These are phyloP conservation scores for Latrodectus geometricus DNA, from an alignment of 1,140 invertebrate genomes.

Conservation along the genomic window DNA sequence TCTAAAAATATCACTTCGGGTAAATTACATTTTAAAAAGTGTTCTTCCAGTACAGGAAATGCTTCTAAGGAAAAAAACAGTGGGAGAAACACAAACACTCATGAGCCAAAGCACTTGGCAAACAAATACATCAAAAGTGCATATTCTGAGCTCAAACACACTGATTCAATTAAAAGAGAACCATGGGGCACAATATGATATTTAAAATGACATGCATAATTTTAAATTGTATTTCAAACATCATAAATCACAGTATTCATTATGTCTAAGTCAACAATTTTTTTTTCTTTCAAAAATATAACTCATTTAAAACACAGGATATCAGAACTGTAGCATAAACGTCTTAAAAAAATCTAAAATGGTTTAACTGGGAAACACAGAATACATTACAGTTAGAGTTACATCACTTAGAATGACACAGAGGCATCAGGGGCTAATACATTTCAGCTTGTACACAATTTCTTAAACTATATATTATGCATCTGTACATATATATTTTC, in stretches of 20 bases:
- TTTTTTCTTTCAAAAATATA: slow-evolving; percentile 56
- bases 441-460: slow-evolving; percentile 48
- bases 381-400: slow-evolving; percentile 38
- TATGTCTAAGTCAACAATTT: slow-evolving; percentile 38
- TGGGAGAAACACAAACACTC: no score
- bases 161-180: background rate
- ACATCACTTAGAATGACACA: slow-evolving; percentile 36
- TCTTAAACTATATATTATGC: slow-evolving; percentile 44
- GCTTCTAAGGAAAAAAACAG: background rate
- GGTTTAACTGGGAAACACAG: slow-evolving; percentile 44
- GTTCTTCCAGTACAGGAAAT: background rate
- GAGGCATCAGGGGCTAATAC: slow-evolving; percentile 30
- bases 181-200: slow-evolving; percentile 22
- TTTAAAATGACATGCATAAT: slow-evolving; percentile 23
- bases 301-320: slow-evolving; percentile 50
- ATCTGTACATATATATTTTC: slow-evolving; percentile 44
- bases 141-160: background rate
- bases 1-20: background rate
- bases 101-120: no score
- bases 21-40: background rate
- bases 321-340: slow-evolving; percentile 2
- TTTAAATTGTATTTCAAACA: slow-evolving; percentile 30
- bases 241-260: slow-evolving; percentile 44
- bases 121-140: no score
- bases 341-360: slow-evolving; percentile 37